Conservation (phyloP, 2,888 invertebrate genomes). For the Andrena marginata region DNA sequence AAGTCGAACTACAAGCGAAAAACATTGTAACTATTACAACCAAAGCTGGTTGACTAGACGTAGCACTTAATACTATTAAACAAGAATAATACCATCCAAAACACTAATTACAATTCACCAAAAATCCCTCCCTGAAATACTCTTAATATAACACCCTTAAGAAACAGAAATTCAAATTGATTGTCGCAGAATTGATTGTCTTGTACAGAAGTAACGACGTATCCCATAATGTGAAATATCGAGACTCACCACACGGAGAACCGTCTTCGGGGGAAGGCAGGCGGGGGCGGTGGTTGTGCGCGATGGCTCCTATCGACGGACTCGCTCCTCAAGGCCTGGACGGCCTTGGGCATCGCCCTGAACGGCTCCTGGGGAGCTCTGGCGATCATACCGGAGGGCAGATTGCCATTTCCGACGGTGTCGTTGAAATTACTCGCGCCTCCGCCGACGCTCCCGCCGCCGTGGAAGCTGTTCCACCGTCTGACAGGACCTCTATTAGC, state of each 20-base stretch:
- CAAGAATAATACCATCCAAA: too few species aligned
- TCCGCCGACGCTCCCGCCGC: conserved; percentile 74
- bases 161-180: too few species aligned
- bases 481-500: conserved; percentile 83
- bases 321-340: conserved; percentile 83
- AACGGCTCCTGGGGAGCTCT: conserved; percentile 75
- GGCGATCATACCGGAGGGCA: conserved; percentile 59
- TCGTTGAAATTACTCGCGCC: conserved; percentile 70
- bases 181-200: too few species aligned
- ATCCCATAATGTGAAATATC: neutral
- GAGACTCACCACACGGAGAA: conserved; percentile 86
- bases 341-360: conserved; percentile 82
- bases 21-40: too few species aligned
- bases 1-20: too few species aligned
- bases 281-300: conserved; percentile 82
- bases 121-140: too few species aligned
- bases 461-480: conserved; percentile 86
- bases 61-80: too few species aligned
- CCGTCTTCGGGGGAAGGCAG: conserved; percentile 83
- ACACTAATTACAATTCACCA: too few species aligned
- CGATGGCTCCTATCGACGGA: conserved; percentile 82
- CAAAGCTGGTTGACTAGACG: too few species aligned
- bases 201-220: neutral
- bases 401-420: conserved; percentile 66
- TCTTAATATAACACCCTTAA: too few species aligned